These are phyloP conservation scores for Semicossyphus pulcher DNA, from an alignment of 2,113 vertebrate species.

Conservation along the genomic window DNA sequence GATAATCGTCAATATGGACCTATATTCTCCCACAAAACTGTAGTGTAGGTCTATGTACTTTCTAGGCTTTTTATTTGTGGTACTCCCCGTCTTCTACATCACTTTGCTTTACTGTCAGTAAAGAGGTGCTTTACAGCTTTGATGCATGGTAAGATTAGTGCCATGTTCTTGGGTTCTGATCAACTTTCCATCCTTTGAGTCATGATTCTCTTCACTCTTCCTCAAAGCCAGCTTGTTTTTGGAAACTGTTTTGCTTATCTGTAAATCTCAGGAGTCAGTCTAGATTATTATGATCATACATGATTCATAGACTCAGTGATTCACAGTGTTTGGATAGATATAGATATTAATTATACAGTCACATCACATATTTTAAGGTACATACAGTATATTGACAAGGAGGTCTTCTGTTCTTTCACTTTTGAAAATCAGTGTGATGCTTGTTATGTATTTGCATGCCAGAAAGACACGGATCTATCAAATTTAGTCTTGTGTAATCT, in stretches of 20 bases:
- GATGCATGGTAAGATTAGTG: conserved; percentile 16
- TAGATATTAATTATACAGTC: too few relatives aligned
- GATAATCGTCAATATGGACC: too few relatives aligned
- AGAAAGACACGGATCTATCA: not conserved
- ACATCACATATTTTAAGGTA: not conserved
- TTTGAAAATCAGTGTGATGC: not conserved
- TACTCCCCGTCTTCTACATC: too few relatives aligned
- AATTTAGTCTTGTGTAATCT: not conserved
- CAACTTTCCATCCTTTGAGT: conserved; percentile 36
- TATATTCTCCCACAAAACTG: too few relatives aligned
- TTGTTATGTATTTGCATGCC: not conserved
- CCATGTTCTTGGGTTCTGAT: conserved; percentile 39
- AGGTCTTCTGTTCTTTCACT: not conserved
- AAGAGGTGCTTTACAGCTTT: conserved; percentile 7
- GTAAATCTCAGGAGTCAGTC: conserved; percentile 24
- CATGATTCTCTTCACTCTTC: conserved; percentile 18
- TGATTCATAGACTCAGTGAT: too few relatives aligned
- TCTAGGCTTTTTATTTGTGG: too few relatives aligned
- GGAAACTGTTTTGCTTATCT: conserved; percentile 42
- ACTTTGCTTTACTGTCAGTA: not conserved
- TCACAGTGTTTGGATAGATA: too few relatives aligned
- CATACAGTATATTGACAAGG: not conserved
- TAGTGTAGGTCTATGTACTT: too few relatives aligned
- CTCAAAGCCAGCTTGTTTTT: conserved; percentile 17
- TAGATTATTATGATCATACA: conserved; percentile 12